phyloP scores from a whole-genome alignment of 92 coral and sea anemone species.

The Epizoanthus scotinus region DNA sequence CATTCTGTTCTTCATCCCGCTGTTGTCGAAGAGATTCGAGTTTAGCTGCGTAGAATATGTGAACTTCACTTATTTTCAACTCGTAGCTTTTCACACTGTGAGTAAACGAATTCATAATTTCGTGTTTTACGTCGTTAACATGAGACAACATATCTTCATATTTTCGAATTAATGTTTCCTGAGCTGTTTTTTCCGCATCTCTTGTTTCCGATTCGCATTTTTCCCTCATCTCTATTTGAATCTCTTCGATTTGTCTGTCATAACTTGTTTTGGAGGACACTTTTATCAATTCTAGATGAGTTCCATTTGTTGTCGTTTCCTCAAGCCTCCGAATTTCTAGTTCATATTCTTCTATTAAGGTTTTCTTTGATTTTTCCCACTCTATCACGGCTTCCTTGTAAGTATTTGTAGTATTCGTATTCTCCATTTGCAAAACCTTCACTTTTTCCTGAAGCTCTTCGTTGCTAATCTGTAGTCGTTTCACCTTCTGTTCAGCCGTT shows the following conservation, averaged over 20 bases:
- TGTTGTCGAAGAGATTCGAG: conserved; percentile 39
- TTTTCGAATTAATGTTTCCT: conserved; percentile 2
- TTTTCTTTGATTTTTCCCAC: conserved; percentile 38
- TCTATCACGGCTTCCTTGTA: conserved; percentile 44
- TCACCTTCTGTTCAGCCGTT: conserved; percentile 28
- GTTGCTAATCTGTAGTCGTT: conserved; percentile 36
- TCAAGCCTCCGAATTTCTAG: conserved; percentile 45
- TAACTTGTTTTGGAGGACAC: conserved; percentile 21
- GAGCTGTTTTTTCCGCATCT: conserved; percentile 21
- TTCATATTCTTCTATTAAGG: conserved; percentile 35
- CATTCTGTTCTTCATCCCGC: conserved; percentile 33
- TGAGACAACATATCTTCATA: conserved; percentile 32
- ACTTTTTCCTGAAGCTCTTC: conserved; percentile 56
- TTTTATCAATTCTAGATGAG: neutral
- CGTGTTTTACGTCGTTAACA: conserved; percentile 19
- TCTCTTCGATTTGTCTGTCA: conserved; percentile 52
- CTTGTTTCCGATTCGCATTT: conserved; percentile 38
- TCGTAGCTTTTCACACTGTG: conserved; percentile 32
- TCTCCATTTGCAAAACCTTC: conserved; percentile 45
- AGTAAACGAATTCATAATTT: conserved; percentile 5
- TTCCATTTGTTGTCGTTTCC: neutral
- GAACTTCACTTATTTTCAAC: conserved; percentile 24
- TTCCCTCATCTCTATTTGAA: conserved; percentile 60
- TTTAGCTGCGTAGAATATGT: conserved; percentile 29
- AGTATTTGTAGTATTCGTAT: conserved; percentile 40